Evolutionary conservation across 2,888 invertebrate species (phyloP).

Genomic region (Drosophila gaucha): DNA sequence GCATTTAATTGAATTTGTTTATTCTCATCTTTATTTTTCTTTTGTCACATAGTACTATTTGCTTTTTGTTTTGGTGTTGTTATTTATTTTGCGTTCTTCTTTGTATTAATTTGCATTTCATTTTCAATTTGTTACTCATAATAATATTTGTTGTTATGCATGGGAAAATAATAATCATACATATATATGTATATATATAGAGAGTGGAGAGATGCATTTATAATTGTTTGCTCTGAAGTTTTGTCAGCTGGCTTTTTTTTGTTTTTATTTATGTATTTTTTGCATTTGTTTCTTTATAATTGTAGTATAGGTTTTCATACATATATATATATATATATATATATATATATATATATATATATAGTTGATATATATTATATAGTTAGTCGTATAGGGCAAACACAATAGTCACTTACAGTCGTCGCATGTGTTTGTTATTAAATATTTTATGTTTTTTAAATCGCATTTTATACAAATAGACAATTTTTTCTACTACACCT

Average conservation of each 20-base stretch:
- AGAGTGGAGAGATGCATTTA: conserved; percentile 13
- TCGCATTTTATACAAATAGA: conserved; percentile 62
- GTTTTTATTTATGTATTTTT: conserved; percentile 7
- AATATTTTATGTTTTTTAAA: too few species aligned
- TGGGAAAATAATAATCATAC: conserved; percentile 32
- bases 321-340: conserved; percentile 15
- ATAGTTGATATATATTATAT: conserved; percentile 31
- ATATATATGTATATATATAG: background rate
- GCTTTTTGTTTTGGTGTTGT: conserved; percentile 15
- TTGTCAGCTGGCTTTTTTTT: conserved; percentile 19
- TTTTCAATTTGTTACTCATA: conserved; percentile 31
- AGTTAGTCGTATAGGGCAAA: conserved; percentile 64
- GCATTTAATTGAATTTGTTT: conserved; percentile 16
- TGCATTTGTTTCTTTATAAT: conserved; percentile 30
- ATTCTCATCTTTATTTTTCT: conserved; percentile 37
- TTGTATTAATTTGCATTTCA: conserved; percentile 42
- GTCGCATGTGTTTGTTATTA: conserved; percentile 51
- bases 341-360: conserved; percentile 34
- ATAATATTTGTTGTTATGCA: conserved; percentile 32
- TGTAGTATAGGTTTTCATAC: conserved; percentile 28
- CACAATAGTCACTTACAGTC: conserved; percentile 78
- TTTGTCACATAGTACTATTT: conserved; percentile 53
- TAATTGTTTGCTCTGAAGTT: conserved; percentile 32
- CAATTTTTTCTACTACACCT: conserved; percentile 56
- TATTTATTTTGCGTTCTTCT: conserved; percentile 10